Evolutionary conservation across 92 coral and sea anemone genomes (phyloP), one percentile per base, ranked within the genome.

Genomic region (Siderastrea radians): DNA sequence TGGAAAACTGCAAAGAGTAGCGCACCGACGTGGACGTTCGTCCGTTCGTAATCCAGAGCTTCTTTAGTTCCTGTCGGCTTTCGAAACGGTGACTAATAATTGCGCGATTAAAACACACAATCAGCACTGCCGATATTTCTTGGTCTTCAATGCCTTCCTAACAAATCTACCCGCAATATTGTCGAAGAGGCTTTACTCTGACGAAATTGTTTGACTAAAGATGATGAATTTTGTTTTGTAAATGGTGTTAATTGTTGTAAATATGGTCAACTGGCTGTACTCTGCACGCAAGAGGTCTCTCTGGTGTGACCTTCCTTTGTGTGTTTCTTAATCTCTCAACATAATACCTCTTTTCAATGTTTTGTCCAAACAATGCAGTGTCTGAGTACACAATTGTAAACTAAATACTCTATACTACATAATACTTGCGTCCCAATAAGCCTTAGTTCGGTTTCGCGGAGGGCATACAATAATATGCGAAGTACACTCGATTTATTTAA

Each of bases 271-370:
- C 12, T 65, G 60, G 7, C 44, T 68, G 64, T 7, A 14, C 53
- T 43, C 26, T 52, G 76, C 75, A 67, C 66, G 46, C n/a, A 68
- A 38, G 84, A 51, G 7, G 66, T 68, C 85, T 67, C 85, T 81
- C 8, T 76, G 49, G 84, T 16, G 53, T 68, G 12, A 53, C 64
- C 2, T 53, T 44, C 38, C 46, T 9, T 45, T 67, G 19, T 44
- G 38, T 65, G 4, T 3, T 57, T 16, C 7, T 51, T 66, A 67
- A 81, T 68, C 74, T 14, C 75, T 17, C 2, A 38, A 53, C 62
- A 68, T 50, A 80, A 80, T 67, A 12, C 53, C 17, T 49, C 44
- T 49, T 67, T 43, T 38, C 15, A 45, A 44, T 67, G 11, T 67
- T 10, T 61, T 61, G 26, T 13, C 16, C 66, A 16, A 73, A 50